Evolutionary conservation across 2,113 vertebrate genomes (phyloP), one percentile per base, ranked within the genome.

Genomic region (Hystrix brachyura): DNA sequence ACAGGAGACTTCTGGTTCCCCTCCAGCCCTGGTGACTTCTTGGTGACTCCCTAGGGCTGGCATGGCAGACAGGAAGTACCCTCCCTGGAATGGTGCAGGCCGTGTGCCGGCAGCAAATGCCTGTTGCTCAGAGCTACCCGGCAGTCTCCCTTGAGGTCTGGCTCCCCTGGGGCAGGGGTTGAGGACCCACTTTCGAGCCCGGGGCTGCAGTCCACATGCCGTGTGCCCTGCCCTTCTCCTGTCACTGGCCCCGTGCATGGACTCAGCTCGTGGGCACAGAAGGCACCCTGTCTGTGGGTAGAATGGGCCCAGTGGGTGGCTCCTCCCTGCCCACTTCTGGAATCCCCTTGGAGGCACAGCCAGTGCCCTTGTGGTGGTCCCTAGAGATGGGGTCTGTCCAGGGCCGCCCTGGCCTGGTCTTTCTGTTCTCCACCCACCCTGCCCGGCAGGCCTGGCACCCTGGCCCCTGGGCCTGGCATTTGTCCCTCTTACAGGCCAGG

Each of bases 381-480:
- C 43, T 17, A 9, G 6, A 53, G 64, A 43, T 5, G 7, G 1
- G 8, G 46, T 7, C 48, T 6, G 1, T 59, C 64, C 43, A 5
- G 48, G 10, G 69, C 57, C 6, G 13, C 18, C 13, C 29, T 25
- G 46, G 78, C 74, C 38, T 46, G 21, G n/a, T 48, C 18, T 57
- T 1, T 62, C 29, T 25, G n/a, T 34, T 71, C 32, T 0, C 0
- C 19, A 0, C 65, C 0, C 1, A 13, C 2, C 10, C 27, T 3
- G 21, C 1, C n/a, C 53, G 2, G 25, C 4, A 1, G 74, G 17
- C 14, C 78, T 5, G 5, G 10, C 3, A 12, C 5, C 57, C 32
- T 0, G 4, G 79, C 34, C 43, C 74, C 78, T 5, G 43, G n/a
- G 55, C 62, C 67, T 27, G 43, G 18, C 69, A 82, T 83, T 7